phyloP scores from a whole-genome alignment of 2,888 invertebrate species.

The Dasysyrphus tricinctus region DNA sequence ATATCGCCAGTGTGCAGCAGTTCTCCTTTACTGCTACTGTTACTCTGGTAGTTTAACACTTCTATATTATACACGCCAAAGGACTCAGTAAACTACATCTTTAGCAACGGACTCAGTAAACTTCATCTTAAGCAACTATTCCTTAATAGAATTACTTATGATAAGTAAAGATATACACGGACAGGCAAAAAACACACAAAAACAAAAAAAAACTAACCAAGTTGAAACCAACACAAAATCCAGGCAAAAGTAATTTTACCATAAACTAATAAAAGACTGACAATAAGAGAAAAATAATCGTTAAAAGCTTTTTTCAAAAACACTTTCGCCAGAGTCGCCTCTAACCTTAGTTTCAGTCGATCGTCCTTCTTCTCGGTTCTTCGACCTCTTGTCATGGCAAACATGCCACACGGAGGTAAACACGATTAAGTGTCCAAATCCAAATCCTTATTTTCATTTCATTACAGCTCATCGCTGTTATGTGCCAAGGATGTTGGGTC shows the following conservation, averaged over 20 bases:
- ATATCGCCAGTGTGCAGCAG: not conserved
- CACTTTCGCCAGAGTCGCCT: conserved; percentile 40
- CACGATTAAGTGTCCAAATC: conserved; percentile 68
- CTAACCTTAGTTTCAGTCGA: conserved; percentile 5
- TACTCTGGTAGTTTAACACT: conserved; percentile 19
- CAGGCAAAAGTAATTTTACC: conserved; percentile 71
- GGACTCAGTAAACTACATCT: conserved; percentile 48
- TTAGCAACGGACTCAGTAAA: conserved; percentile 46
- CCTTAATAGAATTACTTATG: conserved; percentile 63
- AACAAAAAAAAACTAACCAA: not conserved
- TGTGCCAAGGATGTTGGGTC: conserved; percentile 17
- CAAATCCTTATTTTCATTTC: conserved; percentile 72
- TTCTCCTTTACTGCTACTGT: not conserved
- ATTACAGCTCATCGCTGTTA: conserved; percentile 60
- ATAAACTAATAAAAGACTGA: conserved; percentile 74
- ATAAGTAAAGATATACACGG: conserved; percentile 18
- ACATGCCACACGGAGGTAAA: conserved; percentile 61
- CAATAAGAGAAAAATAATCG: conserved; percentile 72
- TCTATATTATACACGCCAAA: conserved; percentile 10
- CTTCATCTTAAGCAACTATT: conserved; percentile 60
- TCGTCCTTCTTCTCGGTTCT: conserved; percentile 4
- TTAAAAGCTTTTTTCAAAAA: conserved; percentile 69
- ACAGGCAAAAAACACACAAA: not conserved
- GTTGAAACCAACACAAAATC: conserved; percentile 30
- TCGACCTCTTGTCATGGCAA: conserved; percentile 35